Base-by-base conservation (phyloP, 2,113 vertebrate genomes). In the Ellobius talpinus region DNA sequence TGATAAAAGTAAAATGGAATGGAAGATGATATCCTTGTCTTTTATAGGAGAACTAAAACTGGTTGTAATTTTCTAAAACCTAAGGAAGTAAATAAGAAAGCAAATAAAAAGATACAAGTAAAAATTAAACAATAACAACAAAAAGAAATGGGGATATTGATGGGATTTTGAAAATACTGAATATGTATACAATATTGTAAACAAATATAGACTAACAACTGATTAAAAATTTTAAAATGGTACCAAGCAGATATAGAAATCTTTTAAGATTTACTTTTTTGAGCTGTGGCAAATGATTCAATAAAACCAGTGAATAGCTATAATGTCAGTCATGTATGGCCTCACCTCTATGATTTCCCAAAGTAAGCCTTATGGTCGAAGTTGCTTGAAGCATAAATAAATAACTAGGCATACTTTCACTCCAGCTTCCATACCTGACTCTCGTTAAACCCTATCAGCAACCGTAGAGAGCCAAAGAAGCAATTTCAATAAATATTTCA, bases 401-500 rank as follows among this genome's bases (percentile, higher is more conserved):
- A 97, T 93, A 98, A 98, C 91, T 39, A 93, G 84, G 76, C 16
- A 91, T 85, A 94, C 92, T 68, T 97, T 90, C 87, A 95, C 79
- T 88, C 21, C 1, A 2, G 17, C 70, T 82, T 98, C 91, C 63
- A 89, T 97, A 96, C 87, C 97, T 84, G 95, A 90, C 98, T 98
- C 97, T 92, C 50, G 45, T 87, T 98, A 96, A 98, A 58, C 86
- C 96, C 77, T 97, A 72, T 96, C 96, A 97, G 95, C 87, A 97
- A 47, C 66, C 77, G 77, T 91, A 97, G 90, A 96, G 97, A 94
- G 52, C 73, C 85, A 92, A 78, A 97, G 95, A 96, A 93, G 10
- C 33, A 96, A 97, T 98, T 98, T 97, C 95, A 97, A 98, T 98
- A 98, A 98, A 98, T 96, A 94, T 98, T 98, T 98, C 61, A 97